phyloP scores from a whole-genome alignment of 2,113 vertebrate species.

The Dinomys branickii region DNA sequence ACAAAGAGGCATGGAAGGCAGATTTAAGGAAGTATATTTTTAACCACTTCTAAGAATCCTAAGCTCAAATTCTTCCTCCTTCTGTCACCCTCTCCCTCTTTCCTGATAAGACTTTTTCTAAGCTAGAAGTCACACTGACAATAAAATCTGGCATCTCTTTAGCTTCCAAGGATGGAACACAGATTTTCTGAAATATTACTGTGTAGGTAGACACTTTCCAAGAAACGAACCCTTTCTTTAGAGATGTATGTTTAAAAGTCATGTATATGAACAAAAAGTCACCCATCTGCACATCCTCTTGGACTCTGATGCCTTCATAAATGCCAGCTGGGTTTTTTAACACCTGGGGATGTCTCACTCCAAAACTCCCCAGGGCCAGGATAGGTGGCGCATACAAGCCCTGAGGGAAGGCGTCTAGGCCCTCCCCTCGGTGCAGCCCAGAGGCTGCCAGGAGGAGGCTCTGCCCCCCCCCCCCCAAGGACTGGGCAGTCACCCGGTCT shows the following conservation, averaged over 20 bases:
- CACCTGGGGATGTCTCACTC: neutral
- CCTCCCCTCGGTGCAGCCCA: neutral
- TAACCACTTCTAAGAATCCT: neutral
- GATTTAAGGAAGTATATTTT: neutral
- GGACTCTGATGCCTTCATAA: neutral
- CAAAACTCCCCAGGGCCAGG: neutral
- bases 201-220: neutral
- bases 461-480: neutral
- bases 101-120: neutral
- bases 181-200: conserved; percentile 43
- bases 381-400: neutral
- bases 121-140: neutral
- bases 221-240: conserved; percentile 32
- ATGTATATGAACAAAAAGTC: neutral
- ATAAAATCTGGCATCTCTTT: conserved; percentile 17
- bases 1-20: neutral
- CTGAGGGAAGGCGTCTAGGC: neutral
- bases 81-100: neutral
- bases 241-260: neutral
- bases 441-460: neutral
- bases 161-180: neutral
- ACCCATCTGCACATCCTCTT: neutral
- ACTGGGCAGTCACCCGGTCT: conserved; percentile 89
- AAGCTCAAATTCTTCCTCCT: conserved; percentile 38
- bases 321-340: neutral